Conservation (phyloP, 23 tunicate genomes). For the Halocynthia aurantium region DNA sequence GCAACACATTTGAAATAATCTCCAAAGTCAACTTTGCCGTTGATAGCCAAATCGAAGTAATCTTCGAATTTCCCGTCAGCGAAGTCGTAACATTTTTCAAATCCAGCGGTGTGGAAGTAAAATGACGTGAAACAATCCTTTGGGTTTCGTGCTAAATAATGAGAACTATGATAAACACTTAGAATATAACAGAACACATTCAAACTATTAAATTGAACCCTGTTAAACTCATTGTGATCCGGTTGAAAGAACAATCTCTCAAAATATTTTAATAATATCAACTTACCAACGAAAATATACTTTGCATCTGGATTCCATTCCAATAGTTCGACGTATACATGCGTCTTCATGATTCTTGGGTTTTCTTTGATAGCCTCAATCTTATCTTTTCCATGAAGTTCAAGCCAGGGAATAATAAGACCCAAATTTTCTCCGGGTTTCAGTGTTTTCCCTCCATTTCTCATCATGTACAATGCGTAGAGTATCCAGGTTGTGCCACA, state of each 20-base stretch:
- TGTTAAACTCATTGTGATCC: too few species aligned
- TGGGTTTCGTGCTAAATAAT: slow-evolving; percentile 18
- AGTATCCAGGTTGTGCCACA: slow-evolving; percentile 30
- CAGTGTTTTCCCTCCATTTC: slow-evolving; percentile 2
- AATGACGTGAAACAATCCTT: slow-evolving; percentile 21
- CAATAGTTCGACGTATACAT: neutral
- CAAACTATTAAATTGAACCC: neutral
- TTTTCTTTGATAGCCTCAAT: neutral
- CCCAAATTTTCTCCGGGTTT: neutral
- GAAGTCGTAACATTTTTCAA: neutral
- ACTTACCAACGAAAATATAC: slow-evolving; percentile 9
- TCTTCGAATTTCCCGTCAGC: slow-evolving; percentile 23
- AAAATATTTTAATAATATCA: too few species aligned
- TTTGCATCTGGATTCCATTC: slow-evolving; percentile 11
- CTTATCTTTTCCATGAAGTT: slow-evolving; percentile 1
- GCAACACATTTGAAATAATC: slow-evolving; percentile 1
- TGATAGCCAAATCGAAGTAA: neutral
- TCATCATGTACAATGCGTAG: slow-evolving; percentile 6
- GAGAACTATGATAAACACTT: too few species aligned
- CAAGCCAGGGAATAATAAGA: neutral
- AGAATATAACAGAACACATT: neutral
- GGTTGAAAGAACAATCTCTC: too few species aligned
- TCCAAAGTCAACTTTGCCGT: slow-evolving; percentile 1
- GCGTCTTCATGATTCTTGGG: slow-evolving; percentile 15
- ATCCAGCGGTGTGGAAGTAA: slow-evolving; percentile 25